Evolutionary conservation across 2,888 invertebrate species (phyloP).

Genomic region (Holacanthella duospinosa): DNA sequence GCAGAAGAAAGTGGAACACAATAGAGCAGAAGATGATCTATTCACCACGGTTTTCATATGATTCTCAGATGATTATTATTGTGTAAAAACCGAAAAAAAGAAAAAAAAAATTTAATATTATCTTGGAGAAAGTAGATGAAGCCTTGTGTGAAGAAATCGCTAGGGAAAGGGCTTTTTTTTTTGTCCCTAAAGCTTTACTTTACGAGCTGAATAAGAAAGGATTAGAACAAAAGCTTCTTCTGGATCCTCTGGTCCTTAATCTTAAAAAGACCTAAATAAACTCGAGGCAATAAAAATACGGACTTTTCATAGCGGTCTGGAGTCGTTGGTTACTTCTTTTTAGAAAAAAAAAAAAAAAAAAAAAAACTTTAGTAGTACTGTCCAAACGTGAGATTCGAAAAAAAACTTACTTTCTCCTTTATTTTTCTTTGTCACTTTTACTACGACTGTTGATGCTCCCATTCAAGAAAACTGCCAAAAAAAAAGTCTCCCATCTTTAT

Average conservation of each 20-base stretch:
- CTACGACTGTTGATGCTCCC: neutral
- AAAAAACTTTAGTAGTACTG: neutral
- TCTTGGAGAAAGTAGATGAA: no score
- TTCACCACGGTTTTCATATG: no score
- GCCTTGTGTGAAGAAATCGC: no score
- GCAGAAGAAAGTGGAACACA: no score
- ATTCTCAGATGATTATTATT: no score
- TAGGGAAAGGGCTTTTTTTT: no score
- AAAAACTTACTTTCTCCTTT: no score
- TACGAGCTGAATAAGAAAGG: neutral
- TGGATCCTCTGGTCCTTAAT: neutral
- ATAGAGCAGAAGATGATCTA: no score
- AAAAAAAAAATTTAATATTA: no score
- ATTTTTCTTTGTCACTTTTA: neutral
- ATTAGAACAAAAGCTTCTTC: neutral
- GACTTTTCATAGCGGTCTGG: neutral
- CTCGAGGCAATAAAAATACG: neutral
- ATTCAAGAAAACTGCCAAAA: neutral
- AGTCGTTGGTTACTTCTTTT: neutral
- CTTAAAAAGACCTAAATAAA: neutral
- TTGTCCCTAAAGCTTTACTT: no score
- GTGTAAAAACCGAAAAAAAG: no score
- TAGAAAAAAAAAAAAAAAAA: neutral
- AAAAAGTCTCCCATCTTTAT: neutral
- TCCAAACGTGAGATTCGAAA: neutral